These are phyloP conservation scores for Philereme vetulata DNA, from an alignment of 2,888 invertebrate species.

Conservation along the genomic window DNA sequence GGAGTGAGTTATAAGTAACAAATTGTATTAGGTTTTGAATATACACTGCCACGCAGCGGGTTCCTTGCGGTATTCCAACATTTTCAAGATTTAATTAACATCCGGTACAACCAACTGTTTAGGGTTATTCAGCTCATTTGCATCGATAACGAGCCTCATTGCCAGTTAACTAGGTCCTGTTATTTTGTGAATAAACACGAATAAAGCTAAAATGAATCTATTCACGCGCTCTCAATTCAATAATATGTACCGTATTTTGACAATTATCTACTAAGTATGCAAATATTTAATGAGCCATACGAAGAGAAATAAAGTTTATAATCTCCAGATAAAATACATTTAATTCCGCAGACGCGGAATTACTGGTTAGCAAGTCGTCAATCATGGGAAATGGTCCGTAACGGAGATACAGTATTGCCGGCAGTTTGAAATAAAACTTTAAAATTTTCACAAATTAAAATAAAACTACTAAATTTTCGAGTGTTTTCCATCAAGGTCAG, in stretches of 20 bases:
- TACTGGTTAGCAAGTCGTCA: slow-evolving; percentile 28
- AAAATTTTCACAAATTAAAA: slow-evolving; percentile 8
- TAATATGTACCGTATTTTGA: background rate
- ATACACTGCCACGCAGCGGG: too few species aligned
- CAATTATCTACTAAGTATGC: background rate
- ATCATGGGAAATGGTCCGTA: slow-evolving; percentile 32
- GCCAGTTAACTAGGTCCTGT: background rate
- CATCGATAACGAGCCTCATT: slow-evolving; percentile 4
- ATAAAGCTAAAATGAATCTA: slow-evolving; percentile 14
- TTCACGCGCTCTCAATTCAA: background rate
- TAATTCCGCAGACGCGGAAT: slow-evolving; percentile 11
- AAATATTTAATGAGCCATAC: slow-evolving; percentile 9
- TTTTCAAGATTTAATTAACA: background rate
- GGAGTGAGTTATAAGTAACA: too few species aligned
- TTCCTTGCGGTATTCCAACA: too few species aligned
- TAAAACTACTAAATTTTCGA: background rate
- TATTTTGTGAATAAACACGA: slow-evolving; percentile 5
- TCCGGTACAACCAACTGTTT: slow-evolving; percentile 1
- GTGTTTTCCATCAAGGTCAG: too few species aligned
- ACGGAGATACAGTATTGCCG: slow-evolving; percentile 22
- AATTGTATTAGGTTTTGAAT: too few species aligned
- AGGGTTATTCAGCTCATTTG: slow-evolving; percentile 4
- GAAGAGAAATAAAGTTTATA: slow-evolving; percentile 15
- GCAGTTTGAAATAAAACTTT: slow-evolving; percentile 6
- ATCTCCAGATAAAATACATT: slow-evolving; percentile 23